These are phyloP conservation scores for Hipparchia semele DNA, from an alignment of 2,888 invertebrate genomes.

Conservation along the genomic window DNA sequence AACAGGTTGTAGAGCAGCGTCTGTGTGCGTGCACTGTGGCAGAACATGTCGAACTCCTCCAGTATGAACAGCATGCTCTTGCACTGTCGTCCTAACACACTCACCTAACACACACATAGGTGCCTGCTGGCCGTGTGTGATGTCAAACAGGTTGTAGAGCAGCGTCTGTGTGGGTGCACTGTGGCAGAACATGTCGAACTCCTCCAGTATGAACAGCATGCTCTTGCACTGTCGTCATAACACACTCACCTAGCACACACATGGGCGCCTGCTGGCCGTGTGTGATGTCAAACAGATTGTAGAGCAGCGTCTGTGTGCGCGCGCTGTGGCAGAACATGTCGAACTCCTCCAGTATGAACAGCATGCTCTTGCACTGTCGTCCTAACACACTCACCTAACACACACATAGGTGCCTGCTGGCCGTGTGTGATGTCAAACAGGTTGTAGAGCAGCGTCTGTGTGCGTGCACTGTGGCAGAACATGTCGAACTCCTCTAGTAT, in stretches of 20 bases:
- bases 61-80: no score
- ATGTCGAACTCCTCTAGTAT: constrained; percentile 95
- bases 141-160: no score
- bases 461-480: constrained; percentile 91
- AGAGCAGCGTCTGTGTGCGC: constrained; percentile 94
- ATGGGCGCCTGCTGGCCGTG: constrained; percentile 94
- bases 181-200: no score
- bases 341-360: constrained; percentile 95
- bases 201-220: no score
- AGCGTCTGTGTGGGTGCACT: no score
- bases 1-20: constrained; percentile 96
- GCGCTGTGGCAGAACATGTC: constrained; percentile 94
- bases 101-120: no score
- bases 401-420: constrained; percentile 94
- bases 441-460: constrained; percentile 96
- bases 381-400: constrained; percentile 82
- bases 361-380: constrained; percentile 86
- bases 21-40: constrained; percentile 92
- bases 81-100: no score
- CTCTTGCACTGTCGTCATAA: no score
- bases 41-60: constrained; percentile 91
- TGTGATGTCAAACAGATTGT: constrained; percentile 96
- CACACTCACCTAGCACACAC: constrained; percentile 88
- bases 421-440: constrained; percentile 96
- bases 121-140: no score